Conservation (phyloP, 1,140 invertebrate species). For the Zaprionus tsacasi region DNA sequence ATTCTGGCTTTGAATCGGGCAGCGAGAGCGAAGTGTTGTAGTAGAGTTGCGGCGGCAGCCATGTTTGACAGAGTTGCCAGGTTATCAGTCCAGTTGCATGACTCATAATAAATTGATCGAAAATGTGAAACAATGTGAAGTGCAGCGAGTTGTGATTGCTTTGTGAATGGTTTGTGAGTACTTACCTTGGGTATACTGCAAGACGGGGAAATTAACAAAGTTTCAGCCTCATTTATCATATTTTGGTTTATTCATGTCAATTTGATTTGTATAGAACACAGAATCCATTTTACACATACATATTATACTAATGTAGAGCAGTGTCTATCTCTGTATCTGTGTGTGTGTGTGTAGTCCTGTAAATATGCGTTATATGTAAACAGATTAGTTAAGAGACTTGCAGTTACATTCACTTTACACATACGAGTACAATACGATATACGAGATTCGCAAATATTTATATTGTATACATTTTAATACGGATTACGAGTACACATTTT, state of each 20-base stretch:
- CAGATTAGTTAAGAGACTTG: constrained; percentile 62
- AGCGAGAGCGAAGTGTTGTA: constrained; percentile 48
- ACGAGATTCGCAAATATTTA: constrained; percentile 57
- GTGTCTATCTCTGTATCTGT: not conserved
- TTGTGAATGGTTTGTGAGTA: not conserved
- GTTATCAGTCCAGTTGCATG: constrained; percentile 20
- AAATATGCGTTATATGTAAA: constrained; percentile 43
- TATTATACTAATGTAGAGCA: constrained; percentile 24
- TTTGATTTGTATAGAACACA: constrained; percentile 61
- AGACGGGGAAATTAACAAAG: constrained; percentile 17
- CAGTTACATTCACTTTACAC: constrained; percentile 77
- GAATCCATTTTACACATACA: constrained; percentile 55
- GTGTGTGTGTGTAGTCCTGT: constrained; percentile 29
- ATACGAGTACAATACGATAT: constrained; percentile 53
- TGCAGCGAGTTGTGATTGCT: not conserved
- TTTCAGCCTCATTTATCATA: constrained; percentile 54
- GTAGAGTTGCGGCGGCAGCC: not conserved
- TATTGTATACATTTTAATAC: constrained; percentile 56
- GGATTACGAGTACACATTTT: constrained; percentile 48
- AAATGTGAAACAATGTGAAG: not conserved
- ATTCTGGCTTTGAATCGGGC: constrained; percentile 66
- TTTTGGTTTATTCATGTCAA: constrained; percentile 75
- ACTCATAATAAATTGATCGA: constrained; percentile 40
- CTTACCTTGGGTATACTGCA: constrained; percentile 25
- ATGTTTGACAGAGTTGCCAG: constrained; percentile 16